Percentiles rank a stretch among this genome's conserved stretches.
phyloP scores from a whole-genome alignment of 2,888 invertebrate species.

The Caenorhabditis sp. region DNA sequence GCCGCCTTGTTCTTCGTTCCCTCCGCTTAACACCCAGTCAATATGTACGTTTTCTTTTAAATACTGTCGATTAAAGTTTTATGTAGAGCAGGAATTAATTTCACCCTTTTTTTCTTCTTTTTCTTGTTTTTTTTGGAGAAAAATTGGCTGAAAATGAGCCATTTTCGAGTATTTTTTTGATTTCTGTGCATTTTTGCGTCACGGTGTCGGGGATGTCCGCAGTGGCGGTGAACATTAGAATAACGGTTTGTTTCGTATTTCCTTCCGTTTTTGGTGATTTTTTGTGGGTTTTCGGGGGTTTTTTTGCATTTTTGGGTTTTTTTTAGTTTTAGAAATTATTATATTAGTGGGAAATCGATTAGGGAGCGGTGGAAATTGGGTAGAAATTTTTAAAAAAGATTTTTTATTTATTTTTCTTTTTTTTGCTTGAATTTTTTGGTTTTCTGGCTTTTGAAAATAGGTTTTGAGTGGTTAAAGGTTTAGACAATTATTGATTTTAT shows the following conservation, averaged over 20 bases:
- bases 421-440: no score
- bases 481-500: no score
- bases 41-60: no score
- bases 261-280: no score
- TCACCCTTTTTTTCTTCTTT: no score
- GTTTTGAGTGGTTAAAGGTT: no score
- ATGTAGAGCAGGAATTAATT: slow-evolving; percentile 12
- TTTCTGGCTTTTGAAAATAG: no score
- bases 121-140: not conserved
- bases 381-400: no score
- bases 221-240: slow-evolving; percentile 27
- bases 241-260: slow-evolving; percentile 7
- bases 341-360: no score
- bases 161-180: not conserved
- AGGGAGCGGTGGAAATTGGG: no score
- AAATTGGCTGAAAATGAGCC: not conserved
- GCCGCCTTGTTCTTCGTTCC: slow-evolving; percentile 6
- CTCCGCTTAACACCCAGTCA: not conserved
- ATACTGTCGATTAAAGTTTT: slow-evolving; percentile 31
- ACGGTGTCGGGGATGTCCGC: not conserved
- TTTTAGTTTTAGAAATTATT: no score
- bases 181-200: slow-evolving; percentile 25
- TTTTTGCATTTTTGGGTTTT: not conserved
- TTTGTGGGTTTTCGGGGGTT: slow-evolving; percentile 2
- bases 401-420: no score